These are phyloP conservation scores for Drosophila melanogaster DNA, from an alignment of 1,140 invertebrate species.

Conservation along the genomic window DNA sequence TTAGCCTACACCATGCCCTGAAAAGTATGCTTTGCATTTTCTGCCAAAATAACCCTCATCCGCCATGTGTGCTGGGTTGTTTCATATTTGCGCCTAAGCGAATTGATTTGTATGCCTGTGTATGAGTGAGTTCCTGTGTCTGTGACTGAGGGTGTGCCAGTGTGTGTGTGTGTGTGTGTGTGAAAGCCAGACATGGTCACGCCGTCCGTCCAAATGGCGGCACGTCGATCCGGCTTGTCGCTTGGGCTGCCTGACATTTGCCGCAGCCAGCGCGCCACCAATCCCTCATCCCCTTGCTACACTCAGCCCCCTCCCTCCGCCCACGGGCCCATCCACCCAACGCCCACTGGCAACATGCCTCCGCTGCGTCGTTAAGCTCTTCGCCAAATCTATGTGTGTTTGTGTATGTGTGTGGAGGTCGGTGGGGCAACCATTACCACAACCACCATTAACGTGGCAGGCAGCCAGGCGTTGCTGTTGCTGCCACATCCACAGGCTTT, in stretches of 20 bases:
- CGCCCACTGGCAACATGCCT: slow-evolving; percentile 49
- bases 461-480: slow-evolving; percentile 70
- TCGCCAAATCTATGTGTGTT: slow-evolving; percentile 28
- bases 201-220: slow-evolving; percentile 72
- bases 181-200: slow-evolving; percentile 82
- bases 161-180: slow-evolving; percentile 69
- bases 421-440: slow-evolving; percentile 80
- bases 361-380: slow-evolving; percentile 50
- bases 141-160: slow-evolving; percentile 43
- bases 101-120: slow-evolving; percentile 77
- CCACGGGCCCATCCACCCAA: slow-evolving; percentile 45
- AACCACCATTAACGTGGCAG: slow-evolving; percentile 82
- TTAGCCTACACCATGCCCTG: background rate
- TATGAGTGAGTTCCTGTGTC: slow-evolving; percentile 53
- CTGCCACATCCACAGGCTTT: slow-evolving; percentile 42
- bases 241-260: slow-evolving; percentile 77
- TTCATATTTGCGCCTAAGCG: slow-evolving; percentile 78
- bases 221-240: slow-evolving; percentile 69
- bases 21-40: slow-evolving; percentile 10
- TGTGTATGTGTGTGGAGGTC: slow-evolving; percentile 44
- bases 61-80: slow-evolving; percentile 62
- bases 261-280: slow-evolving; percentile 76
- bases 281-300: slow-evolving; percentile 26
- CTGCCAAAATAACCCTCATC: background rate
- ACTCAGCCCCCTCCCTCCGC: slow-evolving; percentile 18